Base-by-base conservation (phyloP, 2,113 vertebrate species). In the Tragulus kanchil region DNA sequence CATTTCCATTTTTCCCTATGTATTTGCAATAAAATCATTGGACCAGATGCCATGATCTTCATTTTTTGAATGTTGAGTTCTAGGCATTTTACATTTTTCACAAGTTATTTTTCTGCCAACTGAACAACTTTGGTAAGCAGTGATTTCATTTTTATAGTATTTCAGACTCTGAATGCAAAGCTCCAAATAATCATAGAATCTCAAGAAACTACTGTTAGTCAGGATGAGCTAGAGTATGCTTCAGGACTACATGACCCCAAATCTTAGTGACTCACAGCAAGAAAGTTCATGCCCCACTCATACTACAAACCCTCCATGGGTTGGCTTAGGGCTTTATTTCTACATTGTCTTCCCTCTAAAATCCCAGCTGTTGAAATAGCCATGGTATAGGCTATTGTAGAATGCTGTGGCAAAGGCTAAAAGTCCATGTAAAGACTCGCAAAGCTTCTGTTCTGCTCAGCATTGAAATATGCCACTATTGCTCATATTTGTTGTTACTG, bases 111-210 rank as follows among this genome's bases (percentile, higher is more conserved):
- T n/a, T n/a, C n/a, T n/a, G n/a, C n/a, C n/a, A n/a, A n/a, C n/a
- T n/a, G n/a, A n/a, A 95, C n/a, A 95, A 65, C 1, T 42, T 96
- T 78, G 73, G n/a, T 78, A 31, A 93, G 26, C 36, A 75, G 8
- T 42, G 45, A 52, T 79, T 95, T 92, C 42, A 87, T 54, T 95
- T 94, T 81, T 45, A 64, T 16, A 89, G 48, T 93, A 65, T 82
- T 93, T 93, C 75, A 85, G 48, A 71, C 19, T 90, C 50, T 71
- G 36, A 58, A 78, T 73, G 14, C 8, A 83, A 85, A 75, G 8
- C 17, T 86, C 36, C 31, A 82, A 95, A 77, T 89, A 65, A 82
- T 52, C 71, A 88, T 12, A 56, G 15, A 88, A 62, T 54, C 62
- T 95, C 58, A 85, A 52, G 59, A 67, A 96, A 54, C 19, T 58